A percentile compares a stretch with the other conserved stretches of the same genome.
phyloP scores from a whole-genome alignment of 2,888 invertebrate genomes.

The Vanessa cardui region DNA sequence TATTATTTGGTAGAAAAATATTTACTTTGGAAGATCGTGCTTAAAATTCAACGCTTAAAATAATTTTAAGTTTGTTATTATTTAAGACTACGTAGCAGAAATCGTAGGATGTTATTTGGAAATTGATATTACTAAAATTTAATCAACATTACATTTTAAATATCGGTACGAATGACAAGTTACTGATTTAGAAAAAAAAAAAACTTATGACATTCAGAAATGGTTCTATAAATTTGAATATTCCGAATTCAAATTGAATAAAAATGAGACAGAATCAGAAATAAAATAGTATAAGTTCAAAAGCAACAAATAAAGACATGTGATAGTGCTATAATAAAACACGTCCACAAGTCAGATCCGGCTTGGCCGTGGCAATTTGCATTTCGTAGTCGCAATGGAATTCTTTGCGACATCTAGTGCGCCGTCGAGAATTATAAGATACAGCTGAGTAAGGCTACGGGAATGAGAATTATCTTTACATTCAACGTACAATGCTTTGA shows the following conservation, averaged over 20 bases:
- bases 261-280: too few species aligned
- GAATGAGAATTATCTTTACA: slow-evolving; percentile 14
- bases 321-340: slow-evolving; percentile 36
- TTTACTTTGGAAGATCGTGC: neutral
- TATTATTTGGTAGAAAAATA: neutral
- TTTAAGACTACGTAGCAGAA: neutral
- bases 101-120: neutral
- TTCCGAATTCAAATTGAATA: too few species aligned
- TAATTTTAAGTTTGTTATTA: neutral
- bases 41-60: too few species aligned
- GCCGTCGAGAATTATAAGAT: slow-evolving; percentile 35
- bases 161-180: too few species aligned
- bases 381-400: slow-evolving; percentile 45
- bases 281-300: neutral
- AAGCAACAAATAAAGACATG: slow-evolving; percentile 23
- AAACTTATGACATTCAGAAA: too few species aligned
- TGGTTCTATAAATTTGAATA: too few species aligned
- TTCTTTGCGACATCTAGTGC: slow-evolving; percentile 39
- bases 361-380: slow-evolving; percentile 43
- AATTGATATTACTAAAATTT: too few species aligned
- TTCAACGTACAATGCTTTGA: slow-evolving; percentile 2
- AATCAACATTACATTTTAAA: too few species aligned
- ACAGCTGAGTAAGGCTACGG: slow-evolving; percentile 18
- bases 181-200: too few species aligned
- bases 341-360: slow-evolving; percentile 46